A percentile compares a stretch with the other conserved stretches of the same genome.
Conservation (phyloP, 2,797 vertebrate genomes). For the Pantherophis alleghaniensis region DNA sequence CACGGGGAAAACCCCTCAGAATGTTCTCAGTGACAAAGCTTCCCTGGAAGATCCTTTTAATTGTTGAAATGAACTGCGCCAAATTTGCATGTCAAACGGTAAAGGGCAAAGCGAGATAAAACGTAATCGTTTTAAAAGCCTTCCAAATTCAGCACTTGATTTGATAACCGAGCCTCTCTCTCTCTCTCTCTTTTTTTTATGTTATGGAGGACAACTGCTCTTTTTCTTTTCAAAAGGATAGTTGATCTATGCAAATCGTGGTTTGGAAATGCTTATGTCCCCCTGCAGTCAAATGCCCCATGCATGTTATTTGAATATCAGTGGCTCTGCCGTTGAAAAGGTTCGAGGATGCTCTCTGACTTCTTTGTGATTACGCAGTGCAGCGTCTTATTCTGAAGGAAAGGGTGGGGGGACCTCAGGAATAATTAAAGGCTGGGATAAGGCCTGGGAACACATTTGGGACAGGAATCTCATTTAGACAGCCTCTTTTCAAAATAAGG, state of each 20-base stretch:
- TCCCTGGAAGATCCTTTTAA: conserved; percentile 99
- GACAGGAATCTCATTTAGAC: conserved; percentile 92
- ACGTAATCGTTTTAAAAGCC: conserved; percentile 85
- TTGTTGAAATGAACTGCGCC: conserved; percentile 99
- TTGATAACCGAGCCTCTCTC: conserved; percentile 81
- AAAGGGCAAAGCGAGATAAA: conserved; percentile 86
- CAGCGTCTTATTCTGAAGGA: conserved; percentile 97
- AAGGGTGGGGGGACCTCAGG: conserved; percentile 70
- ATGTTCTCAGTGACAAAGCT: conserved; percentile 92
- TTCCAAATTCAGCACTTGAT: conserved; percentile 86
- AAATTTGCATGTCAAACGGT: conserved; percentile 99
- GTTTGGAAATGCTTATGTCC: conserved; percentile 90
- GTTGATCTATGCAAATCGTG: conserved; percentile 95
- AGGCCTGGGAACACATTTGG: conserved; percentile 94
- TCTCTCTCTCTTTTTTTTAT: conserved; percentile 67
- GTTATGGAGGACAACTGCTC: conserved; percentile 88
- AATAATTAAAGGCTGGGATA: conserved; percentile 96
- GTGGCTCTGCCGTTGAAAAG: conserved; percentile 94
- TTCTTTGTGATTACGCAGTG: conserved; percentile 99
- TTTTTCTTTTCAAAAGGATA: conserved; percentile 82
- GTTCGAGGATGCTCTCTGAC: conserved; percentile 98
- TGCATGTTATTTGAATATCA: conserved; percentile 99
- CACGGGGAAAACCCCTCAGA: conserved; percentile 81
- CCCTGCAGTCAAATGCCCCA: conserved; percentile 89
- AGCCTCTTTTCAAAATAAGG: conserved; percentile 84